Base-by-base conservation (phyloP, 1,140 invertebrate species). In the Drosophila suzukii region DNA sequence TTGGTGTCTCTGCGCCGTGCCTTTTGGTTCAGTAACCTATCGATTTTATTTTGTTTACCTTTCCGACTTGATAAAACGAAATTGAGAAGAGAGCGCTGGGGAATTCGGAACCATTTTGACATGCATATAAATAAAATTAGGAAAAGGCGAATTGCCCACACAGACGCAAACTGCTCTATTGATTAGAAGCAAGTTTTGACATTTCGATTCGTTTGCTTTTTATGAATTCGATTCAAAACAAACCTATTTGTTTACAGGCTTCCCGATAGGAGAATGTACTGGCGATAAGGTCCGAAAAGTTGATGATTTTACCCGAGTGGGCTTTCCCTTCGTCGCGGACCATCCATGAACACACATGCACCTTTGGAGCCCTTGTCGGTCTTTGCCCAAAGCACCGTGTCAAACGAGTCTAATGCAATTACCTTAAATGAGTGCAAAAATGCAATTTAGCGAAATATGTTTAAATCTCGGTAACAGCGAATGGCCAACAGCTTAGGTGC, bases 21-120 rank as follows among this genome's bases (percentile, higher is more conserved):
- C 49, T 82, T 60, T 79, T 76, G 72, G 81, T 83, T 83, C 81
- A 83, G 57, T 83, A 78, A 83, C 81, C 81, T 73, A 83, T 83
- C 81, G 72, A 84, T 72, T 72, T 80, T 61, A 80, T 60, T 84
- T 67, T 78, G 58, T 61, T 72, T 80, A 65, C 59, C 63, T 63
- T 51, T 56, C 41, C 20, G 36, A 62, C 74, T 72, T 51, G 24
- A 57, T 44, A 51, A 51, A 39, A 11, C 34, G 43, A 50, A 55
- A 55, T 15, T 36, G n/a, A 11, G 46, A 10, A 27, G 11, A 36
- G 32, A 50, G 46, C 46, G 20, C 20, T 7, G 24, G 63, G 36
- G 41, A 71, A 71, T 34, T 58, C n/a, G 50, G 41, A 43, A 43
- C 39, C n/a, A 39, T 39, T 15, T 46, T 24, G 49, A 62, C 56